phyloP scores from a whole-genome alignment of 1,140 invertebrate species.

The Ectropis grisescens region DNA sequence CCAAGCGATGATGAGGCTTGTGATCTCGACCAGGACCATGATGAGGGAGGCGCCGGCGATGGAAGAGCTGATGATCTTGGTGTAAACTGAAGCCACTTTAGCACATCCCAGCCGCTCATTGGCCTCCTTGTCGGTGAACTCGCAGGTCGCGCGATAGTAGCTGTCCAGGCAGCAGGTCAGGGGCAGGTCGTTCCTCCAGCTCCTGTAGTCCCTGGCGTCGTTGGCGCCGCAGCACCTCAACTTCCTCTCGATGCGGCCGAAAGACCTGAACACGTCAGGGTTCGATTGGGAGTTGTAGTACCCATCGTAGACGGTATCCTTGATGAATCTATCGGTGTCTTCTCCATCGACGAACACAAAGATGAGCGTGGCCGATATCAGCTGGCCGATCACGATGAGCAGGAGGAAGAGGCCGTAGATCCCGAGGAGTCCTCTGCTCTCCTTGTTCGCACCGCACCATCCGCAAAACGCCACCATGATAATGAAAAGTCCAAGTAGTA shows the following conservation, averaged over 20 bases:
- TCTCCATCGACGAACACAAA: slow-evolving; percentile 60
- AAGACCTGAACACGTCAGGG: slow-evolving; percentile 46
- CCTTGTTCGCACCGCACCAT: slow-evolving; percentile 47
- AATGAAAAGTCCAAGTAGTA: slow-evolving; percentile 45
- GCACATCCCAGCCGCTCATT: slow-evolving; percentile 59
- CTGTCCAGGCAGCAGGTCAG: slow-evolving; percentile 52
- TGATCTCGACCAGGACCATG: slow-evolving; percentile 45
- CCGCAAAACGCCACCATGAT: slow-evolving; percentile 54
- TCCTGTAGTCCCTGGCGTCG: slow-evolving; percentile 56
- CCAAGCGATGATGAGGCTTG: slow-evolving; percentile 48
- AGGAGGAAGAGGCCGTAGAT: slow-evolving; percentile 47
- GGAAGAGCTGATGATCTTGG: slow-evolving; percentile 57
- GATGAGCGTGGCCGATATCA: slow-evolving; percentile 44
- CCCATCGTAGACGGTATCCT: slow-evolving; percentile 60
- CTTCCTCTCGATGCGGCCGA: slow-evolving; percentile 53
- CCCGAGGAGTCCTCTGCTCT: slow-evolving; percentile 48
- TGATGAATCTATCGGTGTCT: slow-evolving; percentile 53
- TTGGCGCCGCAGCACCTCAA: slow-evolving; percentile 56
- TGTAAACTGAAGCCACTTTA: slow-evolving; percentile 58
- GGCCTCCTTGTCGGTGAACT: slow-evolving; percentile 61
- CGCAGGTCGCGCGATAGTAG: slow-evolving; percentile 49
- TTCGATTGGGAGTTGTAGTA: slow-evolving; percentile 59
- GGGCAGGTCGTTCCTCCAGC: slow-evolving; percentile 56
- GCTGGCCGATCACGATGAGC: slow-evolving; percentile 43
- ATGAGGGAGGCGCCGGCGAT: slow-evolving; percentile 50